Percentiles rank a stretch among this genome's conserved stretches.
Conservation (phyloP, 2,888 invertebrate species). For the Oegoconia quadripuncta region DNA sequence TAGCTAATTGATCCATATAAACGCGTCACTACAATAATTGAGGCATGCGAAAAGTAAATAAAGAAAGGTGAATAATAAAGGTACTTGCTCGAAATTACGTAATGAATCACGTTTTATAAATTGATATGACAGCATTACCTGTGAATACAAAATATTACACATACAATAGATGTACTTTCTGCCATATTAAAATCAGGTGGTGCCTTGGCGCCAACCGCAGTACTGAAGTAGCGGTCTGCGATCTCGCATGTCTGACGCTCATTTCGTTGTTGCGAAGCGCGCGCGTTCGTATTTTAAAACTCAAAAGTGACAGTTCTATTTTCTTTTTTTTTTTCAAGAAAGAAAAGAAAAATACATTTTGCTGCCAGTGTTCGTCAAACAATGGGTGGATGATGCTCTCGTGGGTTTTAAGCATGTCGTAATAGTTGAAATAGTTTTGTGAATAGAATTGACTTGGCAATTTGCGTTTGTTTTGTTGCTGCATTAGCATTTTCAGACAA, state of each 20-base stretch:
- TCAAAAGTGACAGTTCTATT: slow-evolving; percentile 1
- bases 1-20: no score
- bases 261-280: slow-evolving; percentile 4
- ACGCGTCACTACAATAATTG: no score
- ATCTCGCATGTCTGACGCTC: neutral
- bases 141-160: no score
- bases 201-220: slow-evolving; percentile 2
- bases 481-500: neutral
- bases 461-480: neutral
- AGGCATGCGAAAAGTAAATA: no score
- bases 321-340: neutral
- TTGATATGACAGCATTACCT: no score
- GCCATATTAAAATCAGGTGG: slow-evolving; percentile 1
- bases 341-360: neutral
- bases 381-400: slow-evolving; percentile 1
- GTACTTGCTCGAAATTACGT: no score
- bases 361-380: slow-evolving; percentile 3
- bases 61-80: no score
- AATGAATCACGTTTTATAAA: no score
- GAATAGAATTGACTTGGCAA: neutral
- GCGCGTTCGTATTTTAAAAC: neutral
- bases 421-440: slow-evolving; percentile 2
- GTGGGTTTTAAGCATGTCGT: neutral
- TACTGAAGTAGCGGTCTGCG: neutral
- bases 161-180: no score